These are phyloP conservation scores for Parasteatoda tepidariorum DNA, from an alignment of 1,140 invertebrate species.

Conservation along the genomic window DNA sequence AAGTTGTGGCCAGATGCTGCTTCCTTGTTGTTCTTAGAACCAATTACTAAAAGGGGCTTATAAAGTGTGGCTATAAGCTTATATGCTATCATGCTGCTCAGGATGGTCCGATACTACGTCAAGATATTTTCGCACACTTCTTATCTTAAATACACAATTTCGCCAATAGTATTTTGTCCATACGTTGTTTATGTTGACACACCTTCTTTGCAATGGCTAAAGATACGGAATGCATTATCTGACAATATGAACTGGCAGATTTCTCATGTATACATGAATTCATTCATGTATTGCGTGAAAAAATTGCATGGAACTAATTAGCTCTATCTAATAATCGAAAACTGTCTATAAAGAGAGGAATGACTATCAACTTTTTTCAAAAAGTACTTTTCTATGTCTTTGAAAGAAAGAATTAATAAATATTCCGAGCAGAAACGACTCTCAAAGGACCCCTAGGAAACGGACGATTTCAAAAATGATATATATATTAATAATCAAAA, in stretches of 20 bases:
- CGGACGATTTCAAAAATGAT: too few relatives aligned
- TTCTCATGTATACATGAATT: too few relatives aligned
- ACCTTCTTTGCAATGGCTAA: neutral
- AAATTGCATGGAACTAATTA: neutral
- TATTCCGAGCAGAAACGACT: too few relatives aligned
- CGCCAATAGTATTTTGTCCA: neutral
- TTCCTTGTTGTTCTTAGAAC: neutral
- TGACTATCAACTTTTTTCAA: too few relatives aligned
- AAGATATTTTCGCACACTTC: neutral
- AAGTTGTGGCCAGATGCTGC: neutral
- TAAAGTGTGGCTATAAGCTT: neutral
- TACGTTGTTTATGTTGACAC: neutral
- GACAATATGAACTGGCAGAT: neutral
- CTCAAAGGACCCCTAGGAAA: too few relatives aligned
- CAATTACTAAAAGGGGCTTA: neutral
- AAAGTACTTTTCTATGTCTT: too few relatives aligned
- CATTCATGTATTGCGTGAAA: neutral
- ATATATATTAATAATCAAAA: too few relatives aligned
- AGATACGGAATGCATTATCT: neutral
- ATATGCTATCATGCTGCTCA: neutral
- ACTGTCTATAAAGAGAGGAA: too few relatives aligned
- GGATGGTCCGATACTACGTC: slow-evolving; percentile 32
- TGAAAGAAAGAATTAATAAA: too few relatives aligned
- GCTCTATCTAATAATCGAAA: too few relatives aligned
- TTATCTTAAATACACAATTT: neutral